These are phyloP conservation scores for Argynnis bischoffii DNA, from an alignment of 2,888 invertebrate genomes.

Conservation along the genomic window DNA sequence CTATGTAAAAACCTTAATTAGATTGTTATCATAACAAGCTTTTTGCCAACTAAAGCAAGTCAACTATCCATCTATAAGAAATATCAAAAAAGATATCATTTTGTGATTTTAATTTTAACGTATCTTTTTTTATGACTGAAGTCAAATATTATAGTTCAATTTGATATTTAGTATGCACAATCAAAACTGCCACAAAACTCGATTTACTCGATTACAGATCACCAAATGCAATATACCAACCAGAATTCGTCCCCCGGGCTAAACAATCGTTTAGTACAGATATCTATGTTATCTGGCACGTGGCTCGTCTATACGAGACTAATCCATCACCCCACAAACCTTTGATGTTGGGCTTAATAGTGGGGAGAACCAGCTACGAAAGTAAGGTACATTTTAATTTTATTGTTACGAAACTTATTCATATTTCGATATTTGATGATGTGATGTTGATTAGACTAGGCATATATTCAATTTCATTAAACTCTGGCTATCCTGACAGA, in stretches of 20 bases:
- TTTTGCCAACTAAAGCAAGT: no score
- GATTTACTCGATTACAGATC: constrained; percentile 44
- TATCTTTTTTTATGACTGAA: no score
- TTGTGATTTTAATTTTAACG: no score
- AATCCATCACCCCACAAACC: constrained; percentile 73
- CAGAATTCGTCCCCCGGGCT: constrained; percentile 54
- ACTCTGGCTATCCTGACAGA: no score
- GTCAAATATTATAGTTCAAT: constrained; percentile 46
- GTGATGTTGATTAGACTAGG: no score
- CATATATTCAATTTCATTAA: no score
- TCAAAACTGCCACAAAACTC: constrained; percentile 14
- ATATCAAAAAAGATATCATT: no score
- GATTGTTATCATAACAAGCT: no score
- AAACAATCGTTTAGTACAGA: constrained; percentile 57
- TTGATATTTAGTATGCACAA: constrained; percentile 38
- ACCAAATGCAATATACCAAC: constrained; percentile 45
- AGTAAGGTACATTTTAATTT: constrained; percentile 36
- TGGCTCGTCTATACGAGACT: constrained; percentile 63
- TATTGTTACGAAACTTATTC: constrained; percentile 21
- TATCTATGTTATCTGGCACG: constrained; percentile 68
- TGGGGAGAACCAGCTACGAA: constrained; percentile 40
- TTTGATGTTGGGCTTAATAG: constrained; percentile 68
- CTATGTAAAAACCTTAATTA: no score
- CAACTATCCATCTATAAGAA: no score
- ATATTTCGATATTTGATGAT: constrained; percentile 4